phyloP scores from a whole-genome alignment of 2,113 vertebrate genomes.

The Lynx canadensis region DNA sequence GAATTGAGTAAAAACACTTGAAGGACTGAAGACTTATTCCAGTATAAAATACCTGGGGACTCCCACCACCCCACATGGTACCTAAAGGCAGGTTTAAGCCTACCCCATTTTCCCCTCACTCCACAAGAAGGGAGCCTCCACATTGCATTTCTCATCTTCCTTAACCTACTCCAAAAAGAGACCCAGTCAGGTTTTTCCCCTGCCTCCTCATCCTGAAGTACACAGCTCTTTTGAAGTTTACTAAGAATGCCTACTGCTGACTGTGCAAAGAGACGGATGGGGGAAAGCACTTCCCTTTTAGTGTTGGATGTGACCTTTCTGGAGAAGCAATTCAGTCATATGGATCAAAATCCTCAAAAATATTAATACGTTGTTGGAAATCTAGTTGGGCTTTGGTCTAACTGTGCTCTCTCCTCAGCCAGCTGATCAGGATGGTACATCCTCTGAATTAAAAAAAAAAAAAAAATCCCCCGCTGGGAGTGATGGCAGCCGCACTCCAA shows the following conservation, averaged over 20 bases:
- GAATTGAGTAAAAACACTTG: not conserved
- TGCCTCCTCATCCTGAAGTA: not conserved
- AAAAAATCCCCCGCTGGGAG: not conserved
- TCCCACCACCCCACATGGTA: not conserved
- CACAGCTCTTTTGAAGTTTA: not conserved
- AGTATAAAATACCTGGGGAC: not conserved
- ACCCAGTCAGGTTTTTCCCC: not conserved
- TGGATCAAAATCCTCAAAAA: not conserved
- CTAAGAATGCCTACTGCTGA: not conserved
- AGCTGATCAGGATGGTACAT: too few relatives aligned
- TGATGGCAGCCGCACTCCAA: not conserved
- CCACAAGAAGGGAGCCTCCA: not conserved
- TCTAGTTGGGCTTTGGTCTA: not conserved
- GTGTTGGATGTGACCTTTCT: not conserved
- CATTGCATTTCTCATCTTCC: not conserved
- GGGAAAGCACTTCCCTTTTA: not conserved
- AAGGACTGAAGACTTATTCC: not conserved
- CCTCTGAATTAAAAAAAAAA: not conserved
- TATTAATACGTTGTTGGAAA: not conserved
- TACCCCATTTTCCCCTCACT: not conserved
- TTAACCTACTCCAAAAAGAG: not conserved
- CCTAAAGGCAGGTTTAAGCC: not conserved
- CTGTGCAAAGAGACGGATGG: not conserved
- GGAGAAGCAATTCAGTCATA: not conserved
- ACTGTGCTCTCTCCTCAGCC: not conserved